Base-by-base conservation (phyloP, 2,113 vertebrate genomes). In the Plecturocebus donacophilus region DNA sequence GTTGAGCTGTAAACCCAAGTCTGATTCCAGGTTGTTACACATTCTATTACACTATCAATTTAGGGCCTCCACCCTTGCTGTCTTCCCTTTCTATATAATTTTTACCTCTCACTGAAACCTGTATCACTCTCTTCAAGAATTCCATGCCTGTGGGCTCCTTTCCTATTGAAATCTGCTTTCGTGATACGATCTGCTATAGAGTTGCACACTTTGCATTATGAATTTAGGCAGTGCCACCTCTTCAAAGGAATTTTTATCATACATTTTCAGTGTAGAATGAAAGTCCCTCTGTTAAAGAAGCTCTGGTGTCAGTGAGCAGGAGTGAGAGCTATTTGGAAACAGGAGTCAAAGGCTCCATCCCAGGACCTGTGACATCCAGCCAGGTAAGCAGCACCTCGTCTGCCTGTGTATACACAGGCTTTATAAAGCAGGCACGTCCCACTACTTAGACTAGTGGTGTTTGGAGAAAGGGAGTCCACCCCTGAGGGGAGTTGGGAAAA, bases 171-270 rank as follows among this genome's bases (percentile, higher is more conserved):
- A 90, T 87, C 23, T 70, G 8, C 47, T 93, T 54, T 66, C 47
- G 52, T 64, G 35, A 86, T 52, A 66, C 54, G 16, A 61, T 82
- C 27, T 66, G 35, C 76, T 88, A 45, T 58, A 42, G 35, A 96
- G 49, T 92, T 58, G 89, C 49, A 30, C 30, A 38, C 27, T 90
- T 52, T 16, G 32, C 23, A 61, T 68, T 52, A 86, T n/a, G 73
- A 96, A 97, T 93, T 73, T 87, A 92, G n/a, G 86, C 30, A 88
- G 68, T 73, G 49, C 30, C 45, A 87, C 6, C 27, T 89, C 40
- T 87, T 96, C 79, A 56, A 80, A 93, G 79, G 47, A 76, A 92
- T 84, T 86, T 93, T 38, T 87, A 71, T 35, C 17, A 66, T 68
- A 66, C 40, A 32, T 76, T 89, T 66, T 90, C 30, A 54, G 17